Evolutionary conservation across 2,113 vertebrate species (phyloP).

Genomic region (Anas platyrhynchos): DNA sequence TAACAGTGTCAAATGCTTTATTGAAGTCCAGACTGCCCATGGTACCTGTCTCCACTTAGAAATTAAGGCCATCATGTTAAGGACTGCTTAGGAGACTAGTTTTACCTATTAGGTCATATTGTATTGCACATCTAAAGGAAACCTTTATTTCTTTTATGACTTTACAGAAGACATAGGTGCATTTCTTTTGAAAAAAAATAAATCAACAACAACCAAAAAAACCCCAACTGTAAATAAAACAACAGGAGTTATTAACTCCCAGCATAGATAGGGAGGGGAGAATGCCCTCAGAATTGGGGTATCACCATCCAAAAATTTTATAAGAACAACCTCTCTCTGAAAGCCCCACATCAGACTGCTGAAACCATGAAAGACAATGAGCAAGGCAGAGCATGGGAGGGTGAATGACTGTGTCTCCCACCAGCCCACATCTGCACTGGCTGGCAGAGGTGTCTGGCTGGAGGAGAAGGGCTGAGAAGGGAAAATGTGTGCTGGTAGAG

Average conservation of each 20-base stretch:
- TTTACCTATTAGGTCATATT: not conserved
- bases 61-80: not conserved
- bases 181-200: not conserved
- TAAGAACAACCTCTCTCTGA: not conserved
- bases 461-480: not conserved
- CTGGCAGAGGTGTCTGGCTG: fast-evolving
- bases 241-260: not conserved
- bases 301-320: not conserved
- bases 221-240: not conserved
- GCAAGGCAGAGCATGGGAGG: not conserved
- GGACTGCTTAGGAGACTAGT: not conserved
- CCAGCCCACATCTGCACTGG: not conserved
- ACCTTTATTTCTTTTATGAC: not conserved
- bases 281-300: not conserved
- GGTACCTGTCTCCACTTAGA: not conserved
- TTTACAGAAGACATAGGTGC: not conserved
- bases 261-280: not conserved
- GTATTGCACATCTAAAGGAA: not conserved
- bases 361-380: not conserved
- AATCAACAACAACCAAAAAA: too few species aligned
- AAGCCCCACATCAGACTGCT: not conserved
- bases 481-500: not conserved
- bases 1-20: not conserved
- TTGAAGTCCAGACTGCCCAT: not conserved
- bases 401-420: not conserved